Evolutionary conservation across 1,140 invertebrate species (phyloP).

Genomic region (Solenopsis invicta): DNA sequence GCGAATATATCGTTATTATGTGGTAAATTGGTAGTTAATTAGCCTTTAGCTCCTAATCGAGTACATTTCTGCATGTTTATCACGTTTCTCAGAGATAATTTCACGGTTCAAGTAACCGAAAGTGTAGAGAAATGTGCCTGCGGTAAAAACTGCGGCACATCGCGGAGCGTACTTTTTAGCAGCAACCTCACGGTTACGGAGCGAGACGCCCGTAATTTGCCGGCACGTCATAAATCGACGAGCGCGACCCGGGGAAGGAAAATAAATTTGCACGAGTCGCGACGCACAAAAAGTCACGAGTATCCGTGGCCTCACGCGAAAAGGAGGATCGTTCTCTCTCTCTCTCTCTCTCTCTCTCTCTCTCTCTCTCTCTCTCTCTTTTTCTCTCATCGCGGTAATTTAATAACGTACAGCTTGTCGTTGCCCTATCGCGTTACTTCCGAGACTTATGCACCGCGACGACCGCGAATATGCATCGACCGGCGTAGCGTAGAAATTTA

Average conservation of each 20-base stretch:
- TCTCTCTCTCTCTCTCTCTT: neutral
- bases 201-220: slow-evolving; percentile 35
- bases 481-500: slow-evolving; percentile 48
- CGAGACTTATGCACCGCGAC: slow-evolving; percentile 46
- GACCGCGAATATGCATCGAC: slow-evolving; percentile 25
- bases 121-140: neutral
- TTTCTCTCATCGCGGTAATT: slow-evolving; percentile 66
- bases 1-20: neutral
- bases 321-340: slow-evolving; percentile 1
- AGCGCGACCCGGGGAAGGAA: neutral
- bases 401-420: slow-evolving; percentile 70
- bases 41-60: slow-evolving; percentile 6
- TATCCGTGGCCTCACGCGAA: slow-evolving; percentile 22
- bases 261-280: slow-evolving; percentile 58
- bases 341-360: too few species aligned
- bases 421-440: slow-evolving; percentile 74
- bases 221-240: slow-evolving; percentile 48
- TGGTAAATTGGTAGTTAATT: slow-evolving; percentile 23
- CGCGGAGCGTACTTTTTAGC: slow-evolving; percentile 10
- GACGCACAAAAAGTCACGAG: slow-evolving; percentile 34
- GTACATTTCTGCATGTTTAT: neutral
- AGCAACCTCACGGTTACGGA: slow-evolving; percentile 19
- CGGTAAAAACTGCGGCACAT: slow-evolving; percentile 10
- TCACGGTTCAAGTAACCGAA: slow-evolving; percentile 14
- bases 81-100: slow-evolving; percentile 35